phyloP scores from a whole-genome alignment of 1,140 invertebrate genomes.

The Drosophila lini region DNA sequence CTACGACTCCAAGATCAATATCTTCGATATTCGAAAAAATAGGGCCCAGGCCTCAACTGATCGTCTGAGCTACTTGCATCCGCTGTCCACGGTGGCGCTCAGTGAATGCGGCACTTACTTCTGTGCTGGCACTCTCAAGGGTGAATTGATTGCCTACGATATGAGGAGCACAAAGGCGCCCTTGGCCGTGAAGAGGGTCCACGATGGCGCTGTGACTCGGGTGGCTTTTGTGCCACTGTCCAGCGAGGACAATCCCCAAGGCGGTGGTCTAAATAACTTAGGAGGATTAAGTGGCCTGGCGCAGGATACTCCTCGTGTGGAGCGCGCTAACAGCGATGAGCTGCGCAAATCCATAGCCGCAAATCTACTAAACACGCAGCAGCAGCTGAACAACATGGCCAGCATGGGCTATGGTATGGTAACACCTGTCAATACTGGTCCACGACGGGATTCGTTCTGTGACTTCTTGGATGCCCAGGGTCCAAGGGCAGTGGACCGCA shows the following conservation, averaged over 20 bases:
- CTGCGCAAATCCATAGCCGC: constrained; percentile 60
- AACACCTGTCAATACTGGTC: constrained; percentile 7
- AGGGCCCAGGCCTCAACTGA: constrained; percentile 54
- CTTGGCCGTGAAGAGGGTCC: constrained; percentile 55
- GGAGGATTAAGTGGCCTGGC: constrained; percentile 25
- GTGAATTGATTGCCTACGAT: constrained; percentile 80
- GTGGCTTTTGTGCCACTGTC: constrained; percentile 74
- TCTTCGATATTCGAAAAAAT: constrained; percentile 73
- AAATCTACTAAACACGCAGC: constrained; percentile 41
- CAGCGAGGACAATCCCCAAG: constrained; percentile 52
- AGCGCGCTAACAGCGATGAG: constrained; percentile 55
- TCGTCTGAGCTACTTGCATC: constrained; percentile 62
- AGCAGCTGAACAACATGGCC: constrained; percentile 28
- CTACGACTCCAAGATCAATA: constrained; percentile 80
- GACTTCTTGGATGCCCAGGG: constrained; percentile 75
- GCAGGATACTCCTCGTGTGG: constrained; percentile 29
- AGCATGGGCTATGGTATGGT: constrained; percentile 20
- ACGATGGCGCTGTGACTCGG: constrained; percentile 66
- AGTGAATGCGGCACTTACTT: constrained; percentile 79
- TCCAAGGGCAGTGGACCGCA: constrained; percentile 53
- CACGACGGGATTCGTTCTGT: constrained; percentile 75
- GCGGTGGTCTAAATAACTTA: constrained; percentile 48
- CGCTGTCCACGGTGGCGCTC: constrained; percentile 68
- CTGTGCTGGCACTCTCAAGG: constrained; percentile 81
- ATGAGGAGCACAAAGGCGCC: constrained; percentile 68